Evolutionary conservation across 2,113 vertebrate genomes (phyloP), one percentile per base, ranked within the genome.

Genomic region (Nothobranchius furzeri): DNA sequence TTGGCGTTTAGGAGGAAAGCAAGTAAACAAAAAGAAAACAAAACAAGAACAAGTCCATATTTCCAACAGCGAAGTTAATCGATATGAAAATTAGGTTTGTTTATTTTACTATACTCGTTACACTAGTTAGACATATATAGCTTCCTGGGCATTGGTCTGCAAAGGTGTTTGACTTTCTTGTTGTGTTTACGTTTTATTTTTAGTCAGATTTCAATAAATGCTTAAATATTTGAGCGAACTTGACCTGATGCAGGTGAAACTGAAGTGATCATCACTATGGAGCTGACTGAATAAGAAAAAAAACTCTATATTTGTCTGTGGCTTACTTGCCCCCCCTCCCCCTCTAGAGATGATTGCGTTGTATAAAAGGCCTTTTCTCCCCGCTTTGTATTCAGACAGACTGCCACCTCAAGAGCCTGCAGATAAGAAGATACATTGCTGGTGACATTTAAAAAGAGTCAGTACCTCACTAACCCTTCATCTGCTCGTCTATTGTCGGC

Each of bases 1-100:
- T 77, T 88, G 85, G 79, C 88, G 81, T 70, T 72, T 55, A 30
- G 30, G 47, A 55, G 61, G 78, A 86, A 75, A 73, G 61, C 85
- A 68, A 76, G 68, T 47, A 57, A 61, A 64, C 69, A 76, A 76
- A 70, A 82, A 77, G 81, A 73, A 37, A n/a, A 37, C 8, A 55
- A 6, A 48, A 77, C 42, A 59, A 85, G 76, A 88, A 87, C 83
- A 87, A 89, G 84, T 30, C 30, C 30, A 30, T 30, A 30, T 30
- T 30, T 4, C 30, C 48, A 78, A 68, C 76, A 76, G 81, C 79
- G 60, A 75, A 70, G 52, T 68, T 60, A 81, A 83, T 84, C 81
- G 80, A 88, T 89, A 86, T 86, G 81, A 84, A 89, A 87, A 90
- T 87, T 84, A 88, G 82, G 82, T 83, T 84, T 82, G 68, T 83